A percentile compares a stretch with the other conserved stretches of the same genome.
These are phyloP conservation scores for Miltochrista miniata DNA, from an alignment of 2,888 invertebrate species.

Conservation along the genomic window DNA sequence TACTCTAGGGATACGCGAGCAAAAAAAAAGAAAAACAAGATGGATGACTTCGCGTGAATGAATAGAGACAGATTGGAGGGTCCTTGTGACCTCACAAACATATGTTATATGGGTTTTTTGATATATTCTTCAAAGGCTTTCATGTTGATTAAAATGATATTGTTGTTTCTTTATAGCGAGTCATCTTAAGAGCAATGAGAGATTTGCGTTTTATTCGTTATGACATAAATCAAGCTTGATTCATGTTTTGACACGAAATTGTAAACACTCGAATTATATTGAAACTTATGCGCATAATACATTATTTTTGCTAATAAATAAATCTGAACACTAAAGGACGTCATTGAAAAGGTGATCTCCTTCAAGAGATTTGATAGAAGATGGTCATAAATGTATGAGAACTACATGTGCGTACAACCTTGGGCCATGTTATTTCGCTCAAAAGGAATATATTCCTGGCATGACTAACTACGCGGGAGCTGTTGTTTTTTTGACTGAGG, in stretches of 20 bases:
- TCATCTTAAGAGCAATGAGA: background rate
- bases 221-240: background rate
- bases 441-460: too few species aligned
- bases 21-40: slow-evolving; percentile 69
- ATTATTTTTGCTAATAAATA: background rate
- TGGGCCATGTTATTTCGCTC: too few species aligned
- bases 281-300: background rate
- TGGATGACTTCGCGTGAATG: slow-evolving; percentile 57
- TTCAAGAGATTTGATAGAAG: too few species aligned
- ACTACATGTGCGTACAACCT: too few species aligned
- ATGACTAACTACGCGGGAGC: too few species aligned
- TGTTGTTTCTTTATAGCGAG: slow-evolving; percentile 13
- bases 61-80: slow-evolving; percentile 40
- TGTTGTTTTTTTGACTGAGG: too few species aligned
- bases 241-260: slow-evolving; percentile 1
- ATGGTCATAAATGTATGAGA: too few species aligned
- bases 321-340: too few species aligned
- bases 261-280: background rate
- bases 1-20: slow-evolving; percentile 46
- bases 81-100: slow-evolving; percentile 28
- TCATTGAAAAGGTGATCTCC: too few species aligned
- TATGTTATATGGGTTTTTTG: slow-evolving; percentile 19
- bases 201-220: background rate
- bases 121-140: slow-evolving; percentile 42
- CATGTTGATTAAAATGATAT: slow-evolving; percentile 55